These are phyloP conservation scores for Panagrolaimus sp. DNA, from an alignment of 1,140 invertebrate species.

Conservation along the genomic window DNA sequence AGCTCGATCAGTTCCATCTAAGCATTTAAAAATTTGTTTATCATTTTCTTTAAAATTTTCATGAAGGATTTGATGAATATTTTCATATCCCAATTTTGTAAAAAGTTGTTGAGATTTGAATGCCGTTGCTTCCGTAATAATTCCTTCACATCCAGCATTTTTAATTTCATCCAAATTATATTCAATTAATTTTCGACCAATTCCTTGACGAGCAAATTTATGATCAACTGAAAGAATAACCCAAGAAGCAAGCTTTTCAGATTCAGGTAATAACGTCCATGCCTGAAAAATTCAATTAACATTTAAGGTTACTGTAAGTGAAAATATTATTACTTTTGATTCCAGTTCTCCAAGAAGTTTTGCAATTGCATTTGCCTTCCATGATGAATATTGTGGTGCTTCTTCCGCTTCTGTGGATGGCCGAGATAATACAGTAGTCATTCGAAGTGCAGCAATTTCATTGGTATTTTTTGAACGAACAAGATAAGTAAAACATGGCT, in stretches of 20 bases:
- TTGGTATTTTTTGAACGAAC: not conserved
- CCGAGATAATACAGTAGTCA: not conserved
- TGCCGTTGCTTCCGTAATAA: slow-evolving; percentile 37
- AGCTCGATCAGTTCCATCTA: slow-evolving; percentile 30
- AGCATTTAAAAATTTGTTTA: slow-evolving; percentile 37
- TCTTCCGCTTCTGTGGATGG: not conserved
- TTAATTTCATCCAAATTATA: slow-evolving; percentile 32
- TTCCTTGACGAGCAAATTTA: slow-evolving; percentile 23
- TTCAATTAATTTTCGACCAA: slow-evolving; percentile 25
- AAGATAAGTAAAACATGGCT: not conserved
- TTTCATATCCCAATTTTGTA: slow-evolving; percentile 29
- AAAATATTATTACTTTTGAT: not conserved
- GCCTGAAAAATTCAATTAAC: too few relatives aligned
- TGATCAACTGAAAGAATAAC: not conserved
- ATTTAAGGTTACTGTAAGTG: not conserved
- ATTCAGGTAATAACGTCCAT: not conserved
- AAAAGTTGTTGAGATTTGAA: slow-evolving; percentile 44
- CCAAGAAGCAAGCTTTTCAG: not conserved
- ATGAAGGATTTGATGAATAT: slow-evolving; percentile 29
- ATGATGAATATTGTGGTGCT: not conserved
- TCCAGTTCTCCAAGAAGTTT: not conserved
- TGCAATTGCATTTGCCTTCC: not conserved
- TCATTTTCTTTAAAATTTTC: slow-evolving; percentile 28
- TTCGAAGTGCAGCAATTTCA: not conserved
- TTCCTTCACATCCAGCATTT: slow-evolving; percentile 33